Evolutionary conservation across 2,797 vertebrate species (phyloP).

Genomic region (Sandelia bainsii): DNA sequence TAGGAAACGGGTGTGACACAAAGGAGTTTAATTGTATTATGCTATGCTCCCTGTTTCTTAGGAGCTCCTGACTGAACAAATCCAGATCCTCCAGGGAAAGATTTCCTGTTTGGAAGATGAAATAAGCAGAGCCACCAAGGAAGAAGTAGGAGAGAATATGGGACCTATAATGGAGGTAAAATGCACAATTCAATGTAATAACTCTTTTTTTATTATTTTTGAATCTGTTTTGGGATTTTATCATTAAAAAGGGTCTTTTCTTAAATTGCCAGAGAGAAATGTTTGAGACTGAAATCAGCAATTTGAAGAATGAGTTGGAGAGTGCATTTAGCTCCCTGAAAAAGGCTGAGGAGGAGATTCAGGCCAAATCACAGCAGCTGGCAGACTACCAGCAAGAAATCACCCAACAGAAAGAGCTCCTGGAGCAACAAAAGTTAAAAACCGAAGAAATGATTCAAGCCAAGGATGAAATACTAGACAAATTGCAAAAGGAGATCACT

Average conservation of each 20-base stretch:
- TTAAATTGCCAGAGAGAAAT: conserved; percentile 62
- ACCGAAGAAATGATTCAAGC: conserved; percentile 47
- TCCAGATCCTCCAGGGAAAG: conserved; percentile 93
- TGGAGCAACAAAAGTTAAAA: conserved; percentile 63
- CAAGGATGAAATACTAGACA: conserved; percentile 54
- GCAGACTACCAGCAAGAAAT: conserved; percentile 68
- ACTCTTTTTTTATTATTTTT: background rate
- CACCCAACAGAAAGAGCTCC: conserved; percentile 67
- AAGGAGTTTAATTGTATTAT: background rate
- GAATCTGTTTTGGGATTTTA: background rate
- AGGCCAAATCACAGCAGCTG: conserved; percentile 71
- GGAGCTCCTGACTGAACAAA: conserved; percentile 90
- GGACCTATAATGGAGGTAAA: conserved; percentile 91
- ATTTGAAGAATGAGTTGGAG: conserved; percentile 78
- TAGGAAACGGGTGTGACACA: background rate
- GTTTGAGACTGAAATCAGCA: conserved; percentile 61
- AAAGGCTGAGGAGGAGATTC: conserved; percentile 79
- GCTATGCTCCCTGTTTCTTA: conserved; percentile 54
- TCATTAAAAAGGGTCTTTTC: background rate
- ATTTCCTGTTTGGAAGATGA: conserved; percentile 91
- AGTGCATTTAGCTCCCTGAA: conserved; percentile 72
- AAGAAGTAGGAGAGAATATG: conserved; percentile 92
- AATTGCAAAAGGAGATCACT: conserved; percentile 51
- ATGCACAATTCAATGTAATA: background rate
- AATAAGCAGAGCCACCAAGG: conserved; percentile 77